Evolutionary conservation across 2,113 vertebrate genomes (phyloP).

Genomic region (Stercorarius parasiticus): DNA sequence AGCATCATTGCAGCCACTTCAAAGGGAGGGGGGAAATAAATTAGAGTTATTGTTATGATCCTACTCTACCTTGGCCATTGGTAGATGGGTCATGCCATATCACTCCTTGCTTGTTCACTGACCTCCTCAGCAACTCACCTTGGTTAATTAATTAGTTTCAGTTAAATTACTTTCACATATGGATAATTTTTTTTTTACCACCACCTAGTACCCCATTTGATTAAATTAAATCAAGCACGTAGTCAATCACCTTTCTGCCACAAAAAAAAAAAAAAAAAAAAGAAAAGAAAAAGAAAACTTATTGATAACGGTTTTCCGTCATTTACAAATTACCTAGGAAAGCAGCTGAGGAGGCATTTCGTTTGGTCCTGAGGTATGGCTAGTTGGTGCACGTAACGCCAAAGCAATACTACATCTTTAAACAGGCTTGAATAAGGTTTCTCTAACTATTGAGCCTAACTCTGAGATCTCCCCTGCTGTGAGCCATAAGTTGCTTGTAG

Average conservation of each 20-base stretch:
- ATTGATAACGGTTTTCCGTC: background rate
- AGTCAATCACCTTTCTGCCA: background rate
- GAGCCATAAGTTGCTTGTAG: constrained; percentile 72
- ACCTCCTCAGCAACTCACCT: constrained; percentile 25
- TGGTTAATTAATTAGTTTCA: constrained; percentile 34
- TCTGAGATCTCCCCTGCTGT: constrained; percentile 70
- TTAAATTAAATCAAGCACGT: constrained; percentile 4
- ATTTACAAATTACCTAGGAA: constrained; percentile 19
- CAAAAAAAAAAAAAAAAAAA: background rate
- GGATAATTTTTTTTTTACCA: background rate
- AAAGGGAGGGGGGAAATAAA: background rate
- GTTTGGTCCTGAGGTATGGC: background rate
- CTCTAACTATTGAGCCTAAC: constrained; percentile 42
- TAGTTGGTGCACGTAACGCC: background rate
- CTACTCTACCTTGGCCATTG: background rate
- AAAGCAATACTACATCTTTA: constrained; percentile 50
- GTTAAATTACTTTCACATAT: constrained; percentile 48
- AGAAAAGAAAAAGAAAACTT: background rate
- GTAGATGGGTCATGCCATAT: background rate
- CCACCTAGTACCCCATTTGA: background rate
- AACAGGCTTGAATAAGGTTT: constrained; percentile 33
- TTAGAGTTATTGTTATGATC: background rate
- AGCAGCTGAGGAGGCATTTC: background rate
- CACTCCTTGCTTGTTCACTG: constrained; percentile 18
- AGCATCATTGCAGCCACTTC: background rate